Evolutionary conservation across 2,888 invertebrate genomes (phyloP).

Genomic region (Calameuta pallipes): DNA sequence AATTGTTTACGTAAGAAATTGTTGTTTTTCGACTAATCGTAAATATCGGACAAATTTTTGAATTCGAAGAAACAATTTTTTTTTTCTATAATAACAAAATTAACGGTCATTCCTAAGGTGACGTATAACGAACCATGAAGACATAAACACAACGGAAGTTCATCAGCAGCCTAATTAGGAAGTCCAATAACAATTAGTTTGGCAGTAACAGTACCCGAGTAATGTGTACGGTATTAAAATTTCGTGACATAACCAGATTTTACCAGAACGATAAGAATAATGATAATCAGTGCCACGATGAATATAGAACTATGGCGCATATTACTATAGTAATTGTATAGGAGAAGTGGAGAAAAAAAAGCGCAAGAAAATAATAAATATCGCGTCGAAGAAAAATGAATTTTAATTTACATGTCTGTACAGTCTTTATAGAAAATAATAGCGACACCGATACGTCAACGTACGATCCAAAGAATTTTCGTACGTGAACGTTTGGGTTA

Average conservation of each 20-base stretch:
- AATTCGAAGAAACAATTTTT: no score
- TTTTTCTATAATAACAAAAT: not conserved
- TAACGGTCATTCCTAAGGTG: not conserved
- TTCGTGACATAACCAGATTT: not conserved
- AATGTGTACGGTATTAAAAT: not conserved
- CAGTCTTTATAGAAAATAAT: no score
- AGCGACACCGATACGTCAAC: no score
- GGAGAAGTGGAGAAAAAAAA: not conserved
- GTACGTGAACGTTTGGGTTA: no score
- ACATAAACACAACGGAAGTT: not conserved
- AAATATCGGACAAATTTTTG: not conserved
- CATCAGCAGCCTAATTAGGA: not conserved
- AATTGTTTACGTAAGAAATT: not conserved
- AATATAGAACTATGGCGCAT: fast-evolving
- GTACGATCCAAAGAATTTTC: no score
- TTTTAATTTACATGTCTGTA: no score
- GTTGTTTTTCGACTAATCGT: not conserved
- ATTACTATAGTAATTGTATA: not conserved
- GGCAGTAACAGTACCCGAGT: not conserved
- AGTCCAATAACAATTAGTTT: not conserved
- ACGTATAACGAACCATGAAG: not conserved
- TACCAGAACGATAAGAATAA: not conserved
- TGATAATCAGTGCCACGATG: not conserved
- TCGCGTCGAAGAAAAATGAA: no score
- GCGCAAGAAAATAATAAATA: not conserved